phyloP scores from a whole-genome alignment of 2,888 invertebrate genomes.

The Caenorhabditis plicata region DNA sequence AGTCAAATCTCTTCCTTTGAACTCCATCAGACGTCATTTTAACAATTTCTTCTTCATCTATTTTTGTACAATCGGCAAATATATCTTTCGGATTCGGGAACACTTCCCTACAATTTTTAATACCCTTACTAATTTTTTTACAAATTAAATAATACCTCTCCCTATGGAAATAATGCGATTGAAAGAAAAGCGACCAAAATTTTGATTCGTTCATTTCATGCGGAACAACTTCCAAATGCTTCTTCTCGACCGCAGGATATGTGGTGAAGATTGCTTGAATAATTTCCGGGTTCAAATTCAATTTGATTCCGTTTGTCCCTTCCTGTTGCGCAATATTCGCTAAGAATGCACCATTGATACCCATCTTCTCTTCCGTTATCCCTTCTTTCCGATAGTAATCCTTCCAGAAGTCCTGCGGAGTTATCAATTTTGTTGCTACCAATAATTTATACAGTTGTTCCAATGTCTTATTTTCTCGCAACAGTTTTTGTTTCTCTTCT shows the following conservation, averaged over 20 bases:
- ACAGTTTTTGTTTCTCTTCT: slow-evolving; percentile 52
- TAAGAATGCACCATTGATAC: slow-evolving; percentile 75
- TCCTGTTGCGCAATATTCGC: slow-evolving; percentile 55
- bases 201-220: slow-evolving; percentile 90
- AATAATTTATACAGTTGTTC: slow-evolving; percentile 83
- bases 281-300: slow-evolving; percentile 93
- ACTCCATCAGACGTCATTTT: slow-evolving; percentile 33
- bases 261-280: slow-evolving; percentile 98
- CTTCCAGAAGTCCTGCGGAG: slow-evolving; percentile 94
- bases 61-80: slow-evolving; percentile 94
- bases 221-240: slow-evolving; percentile 94
- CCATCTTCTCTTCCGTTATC: slow-evolving; percentile 73
- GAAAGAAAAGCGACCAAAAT: slow-evolving; percentile 99
- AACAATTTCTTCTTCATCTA: slow-evolving; percentile 78
- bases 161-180: slow-evolving; percentile 85
- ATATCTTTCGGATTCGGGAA: slow-evolving; percentile 77
- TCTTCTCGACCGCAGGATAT: slow-evolving; percentile 95
- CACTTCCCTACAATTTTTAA: slow-evolving; percentile 18
- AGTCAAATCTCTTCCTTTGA: slow-evolving; percentile 42
- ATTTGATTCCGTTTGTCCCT: slow-evolving; percentile 68
- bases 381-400: slow-evolving; percentile 43
- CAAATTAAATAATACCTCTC: slow-evolving; percentile 72
- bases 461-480: slow-evolving; percentile 52
- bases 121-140: neutral
- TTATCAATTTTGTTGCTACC: slow-evolving; percentile 91